Percentiles rank a stretch among this genome's conserved stretches.
phyloP scores from a whole-genome alignment of 2,888 invertebrate genomes.

The Oscheius sp. region DNA sequence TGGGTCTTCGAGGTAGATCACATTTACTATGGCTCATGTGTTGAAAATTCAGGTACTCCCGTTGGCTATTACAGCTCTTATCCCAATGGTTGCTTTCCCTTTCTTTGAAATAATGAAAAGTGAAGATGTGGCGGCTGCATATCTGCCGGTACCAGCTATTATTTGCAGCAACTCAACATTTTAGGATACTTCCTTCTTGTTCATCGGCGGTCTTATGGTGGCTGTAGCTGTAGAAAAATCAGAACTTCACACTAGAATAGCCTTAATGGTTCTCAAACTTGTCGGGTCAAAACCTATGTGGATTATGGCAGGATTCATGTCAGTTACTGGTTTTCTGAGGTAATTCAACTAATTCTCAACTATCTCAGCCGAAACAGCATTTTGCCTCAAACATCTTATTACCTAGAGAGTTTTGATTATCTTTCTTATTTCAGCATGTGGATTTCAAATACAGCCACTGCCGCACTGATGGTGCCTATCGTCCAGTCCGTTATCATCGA shows the following conservation, averaged over 20 bases:
- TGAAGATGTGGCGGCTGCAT: conserved; percentile 64
- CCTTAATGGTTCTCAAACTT: conserved; percentile 52
- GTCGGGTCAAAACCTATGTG: conserved; percentile 67
- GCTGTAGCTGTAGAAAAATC: conserved; percentile 72
- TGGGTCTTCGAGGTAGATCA: conserved; percentile 67
- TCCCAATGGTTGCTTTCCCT: conserved; percentile 70
- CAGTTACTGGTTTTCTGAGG: conserved; percentile 68
- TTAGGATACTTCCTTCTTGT: conserved; percentile 71
- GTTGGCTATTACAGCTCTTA: conserved; percentile 69
- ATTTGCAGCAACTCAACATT: neutral
- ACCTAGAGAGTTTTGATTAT: too few species aligned
- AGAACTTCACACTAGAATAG: conserved; percentile 67
- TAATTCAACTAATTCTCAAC: conserved; percentile 26
- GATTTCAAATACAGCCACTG: conserved; percentile 75
- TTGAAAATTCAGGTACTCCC: conserved; percentile 57
- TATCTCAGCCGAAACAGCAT: too few species aligned
- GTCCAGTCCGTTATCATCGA: conserved; percentile 63
- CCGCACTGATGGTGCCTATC: conserved; percentile 81
- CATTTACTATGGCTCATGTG: neutral
- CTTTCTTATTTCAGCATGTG: conserved; percentile 61
- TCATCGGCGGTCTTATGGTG: conserved; percentile 72
- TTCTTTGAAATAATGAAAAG: conserved; percentile 64
- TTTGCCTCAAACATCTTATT: too few species aligned
- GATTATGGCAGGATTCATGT: conserved; percentile 72
- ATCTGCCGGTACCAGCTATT: conserved; percentile 57